These are phyloP conservation scores for Sminthurinus aureus DNA, from an alignment of 2,888 invertebrate species.

Conservation along the genomic window DNA sequence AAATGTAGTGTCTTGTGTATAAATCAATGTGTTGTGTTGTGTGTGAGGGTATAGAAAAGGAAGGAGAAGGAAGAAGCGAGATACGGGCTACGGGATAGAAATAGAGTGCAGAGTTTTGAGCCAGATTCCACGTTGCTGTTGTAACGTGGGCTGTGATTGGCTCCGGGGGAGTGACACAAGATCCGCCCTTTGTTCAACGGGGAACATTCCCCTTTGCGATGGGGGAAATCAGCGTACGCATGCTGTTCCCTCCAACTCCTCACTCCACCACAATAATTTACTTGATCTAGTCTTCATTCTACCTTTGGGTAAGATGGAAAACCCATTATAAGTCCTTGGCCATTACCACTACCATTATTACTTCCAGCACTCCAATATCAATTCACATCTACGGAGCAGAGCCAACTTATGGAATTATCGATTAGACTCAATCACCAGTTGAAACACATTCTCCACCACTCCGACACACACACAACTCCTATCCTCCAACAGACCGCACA, in stretches of 20 bases:
- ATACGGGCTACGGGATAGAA: too few relatives aligned
- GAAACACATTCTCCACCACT: slow-evolving; percentile 38
- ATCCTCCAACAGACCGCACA: too few relatives aligned
- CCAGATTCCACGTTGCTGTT: background rate
- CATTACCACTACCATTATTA: background rate
- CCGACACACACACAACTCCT: background rate
- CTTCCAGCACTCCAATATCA: too few relatives aligned
- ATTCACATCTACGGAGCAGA: too few relatives aligned
- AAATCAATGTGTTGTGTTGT: background rate
- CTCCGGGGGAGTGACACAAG: slow-evolving; percentile 9
- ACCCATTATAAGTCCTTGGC: background rate
- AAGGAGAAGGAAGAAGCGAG: too few relatives aligned
- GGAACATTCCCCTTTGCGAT: background rate
- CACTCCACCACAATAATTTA: slow-evolving; percentile 31
- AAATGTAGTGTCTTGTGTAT: background rate
- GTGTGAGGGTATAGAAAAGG: too few relatives aligned
- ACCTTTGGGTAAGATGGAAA: slow-evolving; percentile 25
- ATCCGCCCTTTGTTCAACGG: slow-evolving; percentile 4
- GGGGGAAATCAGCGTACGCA: slow-evolving; percentile 33
- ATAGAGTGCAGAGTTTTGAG: too few relatives aligned
- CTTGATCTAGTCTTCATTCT: slow-evolving; percentile 22
- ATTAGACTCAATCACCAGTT: slow-evolving; percentile 60
- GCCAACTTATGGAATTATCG: slow-evolving; percentile 53
- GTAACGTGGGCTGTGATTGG: slow-evolving; percentile 28
- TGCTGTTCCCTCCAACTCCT: slow-evolving; percentile 41